Conservation (phyloP, 1,140 invertebrate species). For the Piezodorus guildinii region DNA sequence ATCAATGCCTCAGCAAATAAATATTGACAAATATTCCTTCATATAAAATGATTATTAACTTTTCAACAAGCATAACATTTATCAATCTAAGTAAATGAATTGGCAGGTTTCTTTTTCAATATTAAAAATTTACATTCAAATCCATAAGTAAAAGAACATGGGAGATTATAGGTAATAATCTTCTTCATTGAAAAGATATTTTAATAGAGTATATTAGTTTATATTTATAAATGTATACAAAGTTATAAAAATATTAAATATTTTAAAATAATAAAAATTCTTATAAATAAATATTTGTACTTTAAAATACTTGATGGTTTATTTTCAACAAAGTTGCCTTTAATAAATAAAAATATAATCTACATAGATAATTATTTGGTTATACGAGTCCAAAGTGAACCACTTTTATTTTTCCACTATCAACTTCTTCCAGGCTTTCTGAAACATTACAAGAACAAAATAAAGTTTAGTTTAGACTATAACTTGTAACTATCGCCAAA, state of each 20-base stretch:
- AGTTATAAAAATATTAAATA: constrained; percentile 8
- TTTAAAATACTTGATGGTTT: constrained; percentile 1
- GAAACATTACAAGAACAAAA: not conserved
- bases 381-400: constrained; percentile 29
- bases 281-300: constrained; percentile 19
- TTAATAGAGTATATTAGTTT: not conserved
- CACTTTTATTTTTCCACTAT: constrained; percentile 29
- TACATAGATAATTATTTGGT: constrained; percentile 22
- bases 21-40: no score
- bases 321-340: not conserved
- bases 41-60: no score
- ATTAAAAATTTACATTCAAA: no score
- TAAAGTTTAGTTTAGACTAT: not conserved
- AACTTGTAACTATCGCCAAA: not conserved
- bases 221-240: not conserved
- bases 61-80: no score
- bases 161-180: not conserved
- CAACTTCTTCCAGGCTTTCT: constrained; percentile 23
- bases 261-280: constrained; percentile 6
- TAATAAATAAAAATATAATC: constrained; percentile 1
- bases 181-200: not conserved
- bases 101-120: no score
- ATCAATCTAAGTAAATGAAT: no score
- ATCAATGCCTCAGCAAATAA: no score
- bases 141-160: not conserved